These are phyloP conservation scores for Schlechtendalia chinensis DNA, from an alignment of 1,140 invertebrate genomes.

Conservation along the genomic window DNA sequence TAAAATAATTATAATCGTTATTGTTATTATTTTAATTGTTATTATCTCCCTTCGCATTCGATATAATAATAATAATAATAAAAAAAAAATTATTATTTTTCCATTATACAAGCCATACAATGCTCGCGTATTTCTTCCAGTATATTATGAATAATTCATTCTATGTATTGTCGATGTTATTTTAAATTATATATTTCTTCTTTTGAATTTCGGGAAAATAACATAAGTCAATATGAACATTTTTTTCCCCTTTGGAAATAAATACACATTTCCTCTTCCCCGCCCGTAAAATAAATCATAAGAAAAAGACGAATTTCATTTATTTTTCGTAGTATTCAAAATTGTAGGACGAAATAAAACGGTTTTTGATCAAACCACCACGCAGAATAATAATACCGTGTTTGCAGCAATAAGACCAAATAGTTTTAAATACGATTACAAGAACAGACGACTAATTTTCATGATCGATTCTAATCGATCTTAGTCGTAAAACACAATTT, in stretches of 20 bases:
- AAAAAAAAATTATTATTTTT: constrained; percentile 12
- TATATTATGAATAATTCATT: constrained; percentile 22
- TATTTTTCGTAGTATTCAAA: no score
- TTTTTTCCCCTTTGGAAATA: constrained; percentile 51
- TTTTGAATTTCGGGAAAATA: background rate
- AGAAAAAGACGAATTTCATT: no score
- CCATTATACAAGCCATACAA: constrained; percentile 5
- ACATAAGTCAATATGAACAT: background rate
- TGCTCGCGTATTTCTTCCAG: background rate
- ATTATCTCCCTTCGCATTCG: background rate
- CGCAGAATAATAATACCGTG: no score
- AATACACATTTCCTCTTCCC: background rate
- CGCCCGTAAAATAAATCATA: no score
- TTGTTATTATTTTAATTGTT: constrained; percentile 8
- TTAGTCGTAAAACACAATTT: no score
- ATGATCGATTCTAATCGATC: no score
- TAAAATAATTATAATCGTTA: constrained; percentile 1
- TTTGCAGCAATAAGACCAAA: no score
- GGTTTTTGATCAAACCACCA: no score
- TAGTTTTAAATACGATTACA: no score
- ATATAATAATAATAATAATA: no score
- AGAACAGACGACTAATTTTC: no score
- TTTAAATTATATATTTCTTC: constrained; percentile 3
- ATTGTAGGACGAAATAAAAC: no score
- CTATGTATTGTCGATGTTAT: background rate